Conservation (phyloP, 2,888 invertebrate species). For the Eustalomyia histrio region DNA sequence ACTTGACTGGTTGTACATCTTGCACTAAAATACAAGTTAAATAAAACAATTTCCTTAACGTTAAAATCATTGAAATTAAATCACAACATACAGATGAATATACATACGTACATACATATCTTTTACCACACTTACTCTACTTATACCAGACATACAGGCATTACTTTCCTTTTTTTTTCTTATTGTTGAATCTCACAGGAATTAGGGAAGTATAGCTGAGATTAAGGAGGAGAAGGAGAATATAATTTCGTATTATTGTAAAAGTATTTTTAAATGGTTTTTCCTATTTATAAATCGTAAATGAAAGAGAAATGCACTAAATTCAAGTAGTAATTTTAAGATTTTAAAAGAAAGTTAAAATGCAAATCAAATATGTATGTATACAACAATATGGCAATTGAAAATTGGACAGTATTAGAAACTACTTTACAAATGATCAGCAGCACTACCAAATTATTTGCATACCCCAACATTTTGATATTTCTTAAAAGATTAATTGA, state of each 20-base stretch:
- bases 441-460: too few species aligned
- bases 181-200: constrained; percentile 18
- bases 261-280: constrained; percentile 18
- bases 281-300: background rate
- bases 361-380: too few species aligned
- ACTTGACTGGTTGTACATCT: constrained; percentile 15
- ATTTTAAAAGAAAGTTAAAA: too few species aligned
- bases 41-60: constrained; percentile 47
- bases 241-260: constrained; percentile 15
- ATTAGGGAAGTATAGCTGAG: constrained; percentile 35
- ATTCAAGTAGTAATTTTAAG: too few species aligned
- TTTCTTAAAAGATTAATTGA: too few species aligned
- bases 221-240: background rate
- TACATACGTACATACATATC: constrained; percentile 12
- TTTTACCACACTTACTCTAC: constrained; percentile 1
- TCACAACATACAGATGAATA: constrained; percentile 42
- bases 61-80: constrained; percentile 56
- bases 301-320: background rate
- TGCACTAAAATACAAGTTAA: constrained; percentile 29
- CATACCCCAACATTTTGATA: too few species aligned
- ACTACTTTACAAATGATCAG: too few species aligned
- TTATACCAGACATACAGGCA: background rate
- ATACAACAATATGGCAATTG: too few species aligned
- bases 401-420: too few species aligned
- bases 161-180: constrained; percentile 12